Evolutionary conservation across 1,140 invertebrate genomes (phyloP), one percentile per base, ranked within the genome.

Genomic region (Drosophila orena): DNA sequence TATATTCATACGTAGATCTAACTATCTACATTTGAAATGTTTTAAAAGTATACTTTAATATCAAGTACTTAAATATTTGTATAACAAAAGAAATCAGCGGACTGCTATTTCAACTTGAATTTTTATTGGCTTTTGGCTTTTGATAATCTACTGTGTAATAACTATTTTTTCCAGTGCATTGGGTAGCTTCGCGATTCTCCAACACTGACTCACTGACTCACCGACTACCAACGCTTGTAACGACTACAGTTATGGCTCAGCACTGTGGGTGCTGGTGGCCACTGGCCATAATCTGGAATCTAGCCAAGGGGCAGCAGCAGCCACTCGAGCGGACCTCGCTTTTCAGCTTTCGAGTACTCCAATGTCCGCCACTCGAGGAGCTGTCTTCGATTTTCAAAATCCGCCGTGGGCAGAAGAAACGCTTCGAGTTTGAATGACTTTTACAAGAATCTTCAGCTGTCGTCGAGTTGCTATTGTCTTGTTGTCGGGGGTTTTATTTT

Each of bases 241-340:
- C 86, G 37, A 86, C 88, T 86, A 86, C 83, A 86, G 83, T 86
- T 86, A 79, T 47, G 11, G 35, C n/a, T 50, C 35, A 14, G 22
- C 24, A 24, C 15, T 66, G 65, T 70, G 62, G 50, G 66, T 69
- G 66, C 62, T 24, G 24, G 17, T 7, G 47, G 61, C 62, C 24
- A 68, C 12, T 8, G 49, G 66, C 49, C 35, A 70, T 55, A 47
- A 55, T 68, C 66, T 68, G 62, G 66, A 69, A 66, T 56, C 66
- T 47, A 35, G 42, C 66, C 66, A 57, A 46, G 40, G 42, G 53
- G 61, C 37, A 59, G 22, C 55, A 6, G 20, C 59, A 46, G 42
- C 24, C 40, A 55, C 64, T 70, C 50, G 11, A 55, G n/a, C 62
- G 43, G 35, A 38, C 61, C 37, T 44, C 12, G 27, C 20, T 6